A percentile compares a stretch with the other conserved stretches of the same genome.
Conservation (phyloP, 2,888 invertebrate species). For the Leucophenga maculata region DNA sequence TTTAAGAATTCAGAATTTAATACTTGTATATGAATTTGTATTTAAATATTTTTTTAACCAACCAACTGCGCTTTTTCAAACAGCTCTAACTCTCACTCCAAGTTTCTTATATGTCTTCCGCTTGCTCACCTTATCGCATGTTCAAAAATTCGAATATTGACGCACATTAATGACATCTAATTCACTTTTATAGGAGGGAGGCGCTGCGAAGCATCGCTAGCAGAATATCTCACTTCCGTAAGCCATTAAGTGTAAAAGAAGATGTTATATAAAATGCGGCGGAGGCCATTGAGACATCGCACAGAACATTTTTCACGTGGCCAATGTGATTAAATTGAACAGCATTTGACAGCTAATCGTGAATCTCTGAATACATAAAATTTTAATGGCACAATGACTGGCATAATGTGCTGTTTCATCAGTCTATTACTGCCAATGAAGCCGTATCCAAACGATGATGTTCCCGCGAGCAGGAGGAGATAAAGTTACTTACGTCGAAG, state of each 20-base stretch:
- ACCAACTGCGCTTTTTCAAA: too few relatives aligned
- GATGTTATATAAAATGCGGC: conserved; percentile 4
- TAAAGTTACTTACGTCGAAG: too few relatives aligned
- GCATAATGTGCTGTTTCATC: conserved; percentile 46
- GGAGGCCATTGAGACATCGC: conserved; percentile 7
- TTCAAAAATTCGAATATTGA: not conserved
- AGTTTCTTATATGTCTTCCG: not conserved
- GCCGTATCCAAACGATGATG: not conserved
- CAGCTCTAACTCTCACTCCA: too few relatives aligned
- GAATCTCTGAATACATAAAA: conserved; percentile 57
- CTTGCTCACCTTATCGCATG: not conserved
- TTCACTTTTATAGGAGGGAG: not conserved
- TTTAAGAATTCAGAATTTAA: too few relatives aligned
- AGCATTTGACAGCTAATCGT: conserved; percentile 65
- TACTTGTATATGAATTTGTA: too few relatives aligned
- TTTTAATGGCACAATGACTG: conserved; percentile 67
- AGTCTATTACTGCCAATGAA: not conserved
- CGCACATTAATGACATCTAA: not conserved
- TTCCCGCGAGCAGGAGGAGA: too few relatives aligned
- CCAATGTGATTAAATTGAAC: conserved; percentile 56
- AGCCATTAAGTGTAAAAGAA: conserved; percentile 5
- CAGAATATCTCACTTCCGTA: not conserved
- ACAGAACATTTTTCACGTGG: not conserved
- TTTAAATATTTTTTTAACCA: too few relatives aligned
- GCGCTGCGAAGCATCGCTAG: not conserved